Evolutionary conservation across 2,113 vertebrate species (phyloP), one percentile per base, ranked within the genome.

Genomic region (Colinus virginianus): DNA sequence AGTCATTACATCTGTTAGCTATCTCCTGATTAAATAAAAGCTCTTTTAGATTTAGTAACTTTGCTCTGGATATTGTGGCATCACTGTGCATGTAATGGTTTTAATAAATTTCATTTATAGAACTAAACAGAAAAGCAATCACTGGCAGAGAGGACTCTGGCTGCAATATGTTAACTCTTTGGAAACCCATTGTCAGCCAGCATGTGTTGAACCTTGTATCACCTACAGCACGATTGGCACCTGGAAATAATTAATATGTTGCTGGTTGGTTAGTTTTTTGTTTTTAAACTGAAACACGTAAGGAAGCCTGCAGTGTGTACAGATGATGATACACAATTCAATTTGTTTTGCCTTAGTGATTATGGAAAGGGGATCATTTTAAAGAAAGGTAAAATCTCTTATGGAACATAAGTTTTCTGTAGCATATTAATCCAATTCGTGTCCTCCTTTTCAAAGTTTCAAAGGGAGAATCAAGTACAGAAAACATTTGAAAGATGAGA

Each of bases 51-150:
- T 94, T 94, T 89, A 93, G 95, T 94, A 96, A 96, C 89, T 97
- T 97, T 95, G 95, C 85, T 94, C 95, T 96, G 95, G 80, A 88
- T 96, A 90, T 87, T 92, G 97, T 87, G 95, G 96, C 96, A 97
- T 97, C 89, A 91, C 93, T 93, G 84, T 90, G 68, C 83, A 90
- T 85, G 88, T 96, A 96, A 96, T 96, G 96, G 85, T 95, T 97
- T 96, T 93, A 96, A 97, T 96, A 97, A 96, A 97, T 97, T 97
- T 96, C 93, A 91, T 97, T 97, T 97, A 93, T 95, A 91, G 94
- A 93, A 87, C 91, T 93, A 96, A 97, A 95, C 92, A 95, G 91
- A 94, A 95, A 92, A 95, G 96, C 93, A 96, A 66, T 96, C 38
- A 16, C 75, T 87, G 76, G 78, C 46, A 48, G 84, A 87, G 40